Base-by-base conservation (phyloP, 2,888 invertebrate genomes). In the Melieria picta region DNA sequence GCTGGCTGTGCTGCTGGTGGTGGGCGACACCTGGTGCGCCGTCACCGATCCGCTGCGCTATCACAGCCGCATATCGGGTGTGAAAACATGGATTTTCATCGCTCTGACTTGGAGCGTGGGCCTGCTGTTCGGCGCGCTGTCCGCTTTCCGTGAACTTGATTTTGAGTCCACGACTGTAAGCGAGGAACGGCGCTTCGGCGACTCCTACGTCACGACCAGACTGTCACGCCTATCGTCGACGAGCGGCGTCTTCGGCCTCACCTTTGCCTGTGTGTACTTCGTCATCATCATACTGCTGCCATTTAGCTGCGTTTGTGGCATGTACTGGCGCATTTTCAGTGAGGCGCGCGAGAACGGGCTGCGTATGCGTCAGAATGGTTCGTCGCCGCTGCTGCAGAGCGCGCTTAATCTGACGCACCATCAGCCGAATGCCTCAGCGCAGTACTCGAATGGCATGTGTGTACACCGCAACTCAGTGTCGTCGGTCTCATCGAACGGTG, bases 21-120 rank as follows among this genome's bases (percentile, higher is more conserved):
- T 87, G 4, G 86, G 90, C 16, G 90, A 91, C 80, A 88, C 90
- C 64, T 90, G 90, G 86, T 89, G 88, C 77, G 91, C 90, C 4
- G 89, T 91, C 11, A 89, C 90, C 16, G 89, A 89, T 77, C 90
- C 91, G 0, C 82, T 91, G 72, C 89, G 90, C 63, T 91, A 91
- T 81, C 89, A 89, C 78, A 88, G 89, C 77, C 85, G 86, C 64
- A 88, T 88, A 66, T 88, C 88, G 58, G 85, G 84, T 30, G 79
- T 86, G 1, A 86, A 86, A 60, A 86, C 88, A 0, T 87, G 86
- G 83, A 77, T 86, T 30, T 80, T 88, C 68, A 88, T 88, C 7
- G 85, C 84, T 3, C 77, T 84, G 42, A 85, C 86, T 55, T 88
- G 88, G 88, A 76, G 80, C 4, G 77, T 87, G 69, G 85, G 87